Evolutionary conservation across 2,888 invertebrate genomes (phyloP), one percentile per base, ranked within the genome.

Genomic region (Cancer borealis): DNA sequence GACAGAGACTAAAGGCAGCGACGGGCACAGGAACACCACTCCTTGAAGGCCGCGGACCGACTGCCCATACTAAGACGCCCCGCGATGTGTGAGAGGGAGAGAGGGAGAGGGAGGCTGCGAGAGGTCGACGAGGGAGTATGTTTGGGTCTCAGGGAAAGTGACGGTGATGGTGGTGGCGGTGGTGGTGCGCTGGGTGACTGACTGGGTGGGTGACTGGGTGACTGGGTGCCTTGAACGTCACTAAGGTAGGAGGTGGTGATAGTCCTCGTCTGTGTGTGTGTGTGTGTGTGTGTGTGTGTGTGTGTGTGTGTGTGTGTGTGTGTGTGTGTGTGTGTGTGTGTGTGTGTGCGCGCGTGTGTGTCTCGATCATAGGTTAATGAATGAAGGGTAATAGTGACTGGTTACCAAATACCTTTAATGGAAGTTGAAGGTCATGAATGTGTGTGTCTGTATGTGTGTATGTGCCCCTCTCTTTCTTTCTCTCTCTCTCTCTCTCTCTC

Each of bases 101-200:
- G 88, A 88, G 26, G 88, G 90, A 49, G 54, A 39, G 60, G 90
- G 54, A 60, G 49, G 90, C 54, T n/a, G 47, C 47, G 47, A 49
- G 54, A 89, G 54, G 89, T 89, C 89, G 54, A 45, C 89, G 30
- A 14, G 46, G 47, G 54, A 46, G 47, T 21, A 14, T 17, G 39
- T 39, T 84, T 39, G 84, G 84, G 39, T 39, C 84, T 84, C 84
- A 84, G 84, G 84, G 84, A 84, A 84, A 84, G 84, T 84, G 84
- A 84, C 84, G 84, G 39, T 39, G 39, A 2, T 39, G 39, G 39
- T 39, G 39, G 39, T 39, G 39, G 39, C 2, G 39, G 39, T n/a
- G 39, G 6, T 84, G 39, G 84, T 84, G 84, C 8, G 84, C 39
- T 73, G 8, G 73, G n/a, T 73, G 73, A n/a, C n/a, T n/a, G 54